These are phyloP conservation scores for Melanotaenia duboulayi DNA, from an alignment of 2,113 vertebrate genomes.

Conservation along the genomic window DNA sequence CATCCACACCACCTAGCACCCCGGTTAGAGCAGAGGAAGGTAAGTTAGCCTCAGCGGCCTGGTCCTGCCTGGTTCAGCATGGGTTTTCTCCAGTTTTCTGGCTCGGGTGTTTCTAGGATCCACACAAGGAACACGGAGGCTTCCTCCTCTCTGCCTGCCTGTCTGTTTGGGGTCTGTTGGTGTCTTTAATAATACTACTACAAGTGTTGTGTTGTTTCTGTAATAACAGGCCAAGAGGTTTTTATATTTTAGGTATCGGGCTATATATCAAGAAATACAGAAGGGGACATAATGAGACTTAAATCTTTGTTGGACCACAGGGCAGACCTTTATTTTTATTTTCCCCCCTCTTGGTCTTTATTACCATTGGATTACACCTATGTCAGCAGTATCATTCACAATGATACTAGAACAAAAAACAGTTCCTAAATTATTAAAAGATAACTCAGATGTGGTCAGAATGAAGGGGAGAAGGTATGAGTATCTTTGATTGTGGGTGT, in stretches of 20 bases:
- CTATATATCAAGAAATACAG: background rate
- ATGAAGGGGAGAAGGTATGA: background rate
- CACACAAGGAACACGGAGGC: conserved; percentile 38
- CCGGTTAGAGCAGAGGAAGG: conserved; percentile 92
- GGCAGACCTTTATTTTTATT: conserved; percentile 15
- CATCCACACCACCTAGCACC: conserved; percentile 90
- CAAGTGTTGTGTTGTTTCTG: conserved; percentile 70
- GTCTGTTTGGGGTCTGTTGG: conserved; percentile 63
- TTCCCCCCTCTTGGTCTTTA: conserved; percentile 82
- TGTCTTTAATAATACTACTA: conserved; percentile 75
- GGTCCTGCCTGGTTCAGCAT: conserved; percentile 57
- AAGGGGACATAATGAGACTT: background rate
- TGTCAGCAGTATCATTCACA: conserved; percentile 29
- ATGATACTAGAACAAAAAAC: conserved; percentile 19
- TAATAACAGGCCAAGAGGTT: conserved; percentile 85
- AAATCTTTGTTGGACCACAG: conserved; percentile 14
- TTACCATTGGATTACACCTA: conserved; percentile 88
- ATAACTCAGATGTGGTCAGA: background rate
- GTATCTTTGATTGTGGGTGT: conserved; percentile 76
- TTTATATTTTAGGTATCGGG: background rate
- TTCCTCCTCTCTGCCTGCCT: conserved; percentile 49
- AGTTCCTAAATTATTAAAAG: background rate
- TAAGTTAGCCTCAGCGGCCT: conserved; percentile 73
- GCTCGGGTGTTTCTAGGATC: conserved; percentile 35
- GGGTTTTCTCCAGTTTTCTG: conserved; percentile 41